A percentile compares a stretch with the other conserved stretches of the same genome.
Evolutionary conservation across 2,113 vertebrate species (phyloP).

Genomic region (Sylvia atricapilla): DNA sequence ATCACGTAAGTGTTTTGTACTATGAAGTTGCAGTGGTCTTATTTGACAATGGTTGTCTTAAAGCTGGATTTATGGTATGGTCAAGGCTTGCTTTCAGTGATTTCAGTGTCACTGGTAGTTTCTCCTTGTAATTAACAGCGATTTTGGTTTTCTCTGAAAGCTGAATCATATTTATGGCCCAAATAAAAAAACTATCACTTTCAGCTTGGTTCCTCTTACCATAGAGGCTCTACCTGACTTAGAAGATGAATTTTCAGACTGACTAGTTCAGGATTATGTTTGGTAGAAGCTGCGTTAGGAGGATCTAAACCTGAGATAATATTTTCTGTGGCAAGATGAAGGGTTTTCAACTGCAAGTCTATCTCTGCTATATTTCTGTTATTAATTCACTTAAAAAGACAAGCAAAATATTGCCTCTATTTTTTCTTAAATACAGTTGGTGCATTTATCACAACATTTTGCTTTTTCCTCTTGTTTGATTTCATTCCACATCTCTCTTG

Average conservation of each 20-base stretch:
- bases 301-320: not conserved
- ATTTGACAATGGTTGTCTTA: not conserved
- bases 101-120: not conserved
- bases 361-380: not conserved
- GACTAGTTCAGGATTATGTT: not conserved
- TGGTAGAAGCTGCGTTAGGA: not conserved
- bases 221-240: not conserved
- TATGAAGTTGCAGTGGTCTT: not conserved
- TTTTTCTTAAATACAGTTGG: conserved; percentile 60
- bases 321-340: not conserved
- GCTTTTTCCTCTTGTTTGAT: conserved; percentile 42
- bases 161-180: not conserved
- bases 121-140: not conserved
- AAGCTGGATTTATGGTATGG: not conserved
- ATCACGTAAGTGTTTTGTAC: not conserved
- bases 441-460: conserved; percentile 57
- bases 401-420: conserved; percentile 48
- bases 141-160: not conserved
- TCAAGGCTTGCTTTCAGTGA: not conserved
- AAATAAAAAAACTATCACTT: not conserved
- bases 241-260: not conserved
- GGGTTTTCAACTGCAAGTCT: not conserved
- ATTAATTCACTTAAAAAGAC: conserved; percentile 39
- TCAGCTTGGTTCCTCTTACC: not conserved
- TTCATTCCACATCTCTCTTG: conserved; percentile 9